phyloP scores from a whole-genome alignment of 1,140 invertebrate species.

The Pogonomyrmex barbatus region DNA sequence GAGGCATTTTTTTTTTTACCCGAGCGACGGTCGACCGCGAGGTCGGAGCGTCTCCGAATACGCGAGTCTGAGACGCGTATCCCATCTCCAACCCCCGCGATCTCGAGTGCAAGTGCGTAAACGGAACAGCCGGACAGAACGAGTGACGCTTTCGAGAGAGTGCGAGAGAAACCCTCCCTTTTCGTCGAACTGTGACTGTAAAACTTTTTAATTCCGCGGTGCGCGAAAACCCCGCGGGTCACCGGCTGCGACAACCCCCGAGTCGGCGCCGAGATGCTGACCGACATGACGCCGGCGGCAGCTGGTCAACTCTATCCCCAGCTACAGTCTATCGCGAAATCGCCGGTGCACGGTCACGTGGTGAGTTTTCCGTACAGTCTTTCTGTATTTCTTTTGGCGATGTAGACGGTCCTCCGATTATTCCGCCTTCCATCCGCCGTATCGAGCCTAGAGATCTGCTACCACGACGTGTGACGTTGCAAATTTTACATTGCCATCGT shows the following conservation, averaged over 20 bases:
- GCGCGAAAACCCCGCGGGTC: not conserved
- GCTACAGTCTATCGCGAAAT: constrained; percentile 85
- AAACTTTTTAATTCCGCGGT: not conserved
- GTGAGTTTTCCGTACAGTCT: constrained; percentile 79
- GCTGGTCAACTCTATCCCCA: constrained; percentile 86
- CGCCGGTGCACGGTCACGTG: constrained; percentile 85
- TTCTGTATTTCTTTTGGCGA: not conserved
- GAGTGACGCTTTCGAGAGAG: not conserved
- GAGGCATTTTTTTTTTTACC: constrained; percentile 65
- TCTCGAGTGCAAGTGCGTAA: constrained; percentile 65
- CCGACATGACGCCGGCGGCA: constrained; percentile 86
- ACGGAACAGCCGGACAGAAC: not conserved
- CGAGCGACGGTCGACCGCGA: constrained; percentile 47
- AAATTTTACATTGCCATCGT: not conserved
- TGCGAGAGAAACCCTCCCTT: constrained; percentile 38
- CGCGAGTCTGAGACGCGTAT: not conserved
- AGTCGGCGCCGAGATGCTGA: constrained; percentile 81
- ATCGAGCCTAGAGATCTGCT: not conserved
- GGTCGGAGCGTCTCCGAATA: not conserved
- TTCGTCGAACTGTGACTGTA: not conserved
- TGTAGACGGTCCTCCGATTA: not conserved
- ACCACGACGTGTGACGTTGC: constrained; percentile 14
- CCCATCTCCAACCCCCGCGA: not conserved
- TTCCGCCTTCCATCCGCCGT: not conserved
- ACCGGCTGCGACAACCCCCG: not conserved